phyloP scores from a whole-genome alignment of 2,888 invertebrate species.

The Oithona nana region DNA sequence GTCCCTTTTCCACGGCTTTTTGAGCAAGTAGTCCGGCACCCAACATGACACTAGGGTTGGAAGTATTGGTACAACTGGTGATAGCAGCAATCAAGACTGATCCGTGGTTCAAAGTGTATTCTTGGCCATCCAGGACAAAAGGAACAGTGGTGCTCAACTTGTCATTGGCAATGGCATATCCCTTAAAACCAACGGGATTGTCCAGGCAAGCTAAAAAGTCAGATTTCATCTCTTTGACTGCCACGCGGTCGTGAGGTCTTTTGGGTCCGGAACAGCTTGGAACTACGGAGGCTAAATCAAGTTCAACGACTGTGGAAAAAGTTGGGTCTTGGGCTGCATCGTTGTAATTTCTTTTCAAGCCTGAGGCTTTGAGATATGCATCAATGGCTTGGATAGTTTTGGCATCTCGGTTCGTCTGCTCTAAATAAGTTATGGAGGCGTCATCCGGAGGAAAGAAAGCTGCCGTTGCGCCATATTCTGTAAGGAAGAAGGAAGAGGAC shows the following conservation, averaged over 20 bases:
- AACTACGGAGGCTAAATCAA: conserved; percentile 71
- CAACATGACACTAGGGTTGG: conserved; percentile 45
- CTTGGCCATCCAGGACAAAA: conserved; percentile 54
- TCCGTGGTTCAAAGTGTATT: conserved; percentile 62
- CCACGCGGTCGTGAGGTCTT: conserved; percentile 82
- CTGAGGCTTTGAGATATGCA: conserved; percentile 56
- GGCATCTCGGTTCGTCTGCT: conserved; percentile 47
- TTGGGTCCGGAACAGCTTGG: conserved; percentile 94
- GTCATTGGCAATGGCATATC: conserved; percentile 53
- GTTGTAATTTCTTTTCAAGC: conserved; percentile 53
- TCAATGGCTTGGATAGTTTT: conserved; percentile 57
- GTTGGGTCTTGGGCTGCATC: conserved; percentile 55
- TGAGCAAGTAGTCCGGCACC: conserved; percentile 57
- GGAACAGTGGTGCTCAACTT: conserved; percentile 43
- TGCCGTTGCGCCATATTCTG: conserved; percentile 63
- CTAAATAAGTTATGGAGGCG: conserved; percentile 53
- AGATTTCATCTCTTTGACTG: conserved; percentile 67
- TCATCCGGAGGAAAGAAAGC: conserved; percentile 82
- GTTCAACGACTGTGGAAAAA: conserved; percentile 46
- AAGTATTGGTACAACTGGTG: conserved; percentile 93
- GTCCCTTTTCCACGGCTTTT: conserved; percentile 76
- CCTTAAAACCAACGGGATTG: conserved; percentile 75
- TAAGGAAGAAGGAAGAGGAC: no score
- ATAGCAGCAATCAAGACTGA: conserved; percentile 93
- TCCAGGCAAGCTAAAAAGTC: conserved; percentile 69